phyloP scores from a whole-genome alignment of 30 jellyfish, hydroid and myxozoan genomes.

The Nemopilema nomurai region DNA sequence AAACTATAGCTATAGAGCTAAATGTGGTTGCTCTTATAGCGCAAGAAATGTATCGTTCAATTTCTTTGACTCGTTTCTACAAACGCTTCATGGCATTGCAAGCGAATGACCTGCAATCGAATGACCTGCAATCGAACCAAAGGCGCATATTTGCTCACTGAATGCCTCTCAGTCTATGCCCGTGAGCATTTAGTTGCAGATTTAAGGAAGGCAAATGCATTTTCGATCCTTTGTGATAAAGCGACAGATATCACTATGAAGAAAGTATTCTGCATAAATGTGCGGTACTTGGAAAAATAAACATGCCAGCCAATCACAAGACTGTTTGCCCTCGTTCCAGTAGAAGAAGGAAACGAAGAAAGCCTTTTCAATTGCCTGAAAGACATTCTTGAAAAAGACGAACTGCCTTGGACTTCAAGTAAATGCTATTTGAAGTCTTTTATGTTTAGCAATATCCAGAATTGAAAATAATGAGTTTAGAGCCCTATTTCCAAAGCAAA shows the following conservation, averaged over 20 bases:
- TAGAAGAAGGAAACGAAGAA: neutral
- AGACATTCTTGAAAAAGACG: conserved; percentile 25
- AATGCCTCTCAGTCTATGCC: neutral
- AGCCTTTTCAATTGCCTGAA: conserved; percentile 20
- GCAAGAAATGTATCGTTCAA: no score
- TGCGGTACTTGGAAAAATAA: neutral
- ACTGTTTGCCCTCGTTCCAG: conserved; percentile 5
- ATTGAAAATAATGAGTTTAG: no score
- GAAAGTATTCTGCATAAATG: conserved; percentile 25
- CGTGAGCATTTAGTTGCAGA: neutral
- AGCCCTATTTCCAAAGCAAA: no score
- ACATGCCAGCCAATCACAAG: conserved; percentile 32
- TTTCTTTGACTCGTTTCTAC: conserved; percentile 1
- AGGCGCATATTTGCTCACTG: conserved; percentile 5
- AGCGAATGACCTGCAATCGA: conserved; percentile 16
- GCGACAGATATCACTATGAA: conserved; percentile 3
- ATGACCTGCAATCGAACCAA: conserved; percentile 16
- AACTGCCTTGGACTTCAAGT: neutral
- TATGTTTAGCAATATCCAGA: neutral
- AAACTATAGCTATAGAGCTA: no score
- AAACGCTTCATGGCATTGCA: neutral
- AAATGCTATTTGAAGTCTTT: neutral
- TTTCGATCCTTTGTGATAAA: neutral
- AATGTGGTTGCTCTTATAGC: no score
- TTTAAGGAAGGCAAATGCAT: neutral